Evolutionary conservation across 1,140 invertebrate genomes (phyloP).

Genomic region (Steinernema feltiae): DNA sequence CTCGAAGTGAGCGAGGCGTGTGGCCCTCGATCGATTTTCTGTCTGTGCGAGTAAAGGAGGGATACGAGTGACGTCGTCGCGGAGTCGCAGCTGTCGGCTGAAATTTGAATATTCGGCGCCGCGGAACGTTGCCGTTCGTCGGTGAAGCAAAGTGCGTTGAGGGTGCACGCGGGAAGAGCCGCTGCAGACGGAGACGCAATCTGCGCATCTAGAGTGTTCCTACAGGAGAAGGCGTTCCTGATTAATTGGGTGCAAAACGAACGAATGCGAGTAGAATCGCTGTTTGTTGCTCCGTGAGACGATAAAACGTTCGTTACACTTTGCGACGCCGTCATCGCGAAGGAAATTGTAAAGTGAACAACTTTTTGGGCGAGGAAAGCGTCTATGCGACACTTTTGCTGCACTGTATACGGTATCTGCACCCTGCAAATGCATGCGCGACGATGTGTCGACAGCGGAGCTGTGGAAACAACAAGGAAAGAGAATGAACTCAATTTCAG

Average conservation of each 20-base stretch:
- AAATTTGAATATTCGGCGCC: neutral
- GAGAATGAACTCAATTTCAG: too few relatives aligned
- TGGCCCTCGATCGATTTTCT: slow-evolving; percentile 4
- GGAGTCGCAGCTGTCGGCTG: neutral
- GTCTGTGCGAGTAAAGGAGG: neutral
- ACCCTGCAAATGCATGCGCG: too few relatives aligned
- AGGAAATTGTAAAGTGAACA: neutral
- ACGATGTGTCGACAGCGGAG: too few relatives aligned
- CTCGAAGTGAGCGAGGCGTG: neutral
- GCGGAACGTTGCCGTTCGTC: too few relatives aligned
- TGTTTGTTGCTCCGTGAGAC: neutral
- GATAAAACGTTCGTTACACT: neutral
- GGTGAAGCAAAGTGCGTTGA: too few relatives aligned
- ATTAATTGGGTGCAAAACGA: neutral
- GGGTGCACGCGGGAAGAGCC: too few relatives aligned
- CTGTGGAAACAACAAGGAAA: too few relatives aligned
- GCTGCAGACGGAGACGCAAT: too few relatives aligned
- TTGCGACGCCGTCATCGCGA: neutral
- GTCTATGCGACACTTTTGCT: too few relatives aligned
- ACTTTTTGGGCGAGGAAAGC: too few relatives aligned
- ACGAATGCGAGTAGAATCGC: neutral
- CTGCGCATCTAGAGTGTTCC: neutral
- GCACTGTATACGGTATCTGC: too few relatives aligned
- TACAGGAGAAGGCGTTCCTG: neutral
- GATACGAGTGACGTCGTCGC: neutral